Conservation (phyloP, 2,888 invertebrate genomes). For the Agrilus cyanescens region DNA sequence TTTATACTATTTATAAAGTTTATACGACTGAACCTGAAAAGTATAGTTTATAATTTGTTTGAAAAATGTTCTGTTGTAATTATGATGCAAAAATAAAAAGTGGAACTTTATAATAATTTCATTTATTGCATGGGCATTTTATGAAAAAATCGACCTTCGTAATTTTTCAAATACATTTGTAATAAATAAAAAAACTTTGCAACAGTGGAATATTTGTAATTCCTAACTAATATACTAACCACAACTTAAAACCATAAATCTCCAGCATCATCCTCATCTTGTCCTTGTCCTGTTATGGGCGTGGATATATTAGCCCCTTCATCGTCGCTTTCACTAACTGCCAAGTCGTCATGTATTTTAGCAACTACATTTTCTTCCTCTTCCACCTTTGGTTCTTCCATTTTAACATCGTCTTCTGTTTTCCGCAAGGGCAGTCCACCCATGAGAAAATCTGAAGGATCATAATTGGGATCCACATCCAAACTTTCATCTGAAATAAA, state of each 20-base stretch:
- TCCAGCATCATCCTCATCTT: slow-evolving; percentile 41
- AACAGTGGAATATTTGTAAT: too few relatives aligned
- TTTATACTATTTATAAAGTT: too few relatives aligned
- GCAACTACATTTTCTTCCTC: slow-evolving; percentile 35
- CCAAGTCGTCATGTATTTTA: slow-evolving; percentile 62
- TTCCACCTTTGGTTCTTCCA: slow-evolving; percentile 18
- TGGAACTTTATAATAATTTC: too few relatives aligned
- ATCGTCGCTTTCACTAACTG: slow-evolving; percentile 68
- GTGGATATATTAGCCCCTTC: slow-evolving; percentile 29
- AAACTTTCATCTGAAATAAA: slow-evolving; percentile 50
- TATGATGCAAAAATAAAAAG: too few relatives aligned
- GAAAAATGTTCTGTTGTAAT: too few relatives aligned
- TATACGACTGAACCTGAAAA: too few relatives aligned
- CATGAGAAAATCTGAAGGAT: slow-evolving; percentile 73
- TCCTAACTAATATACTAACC: too few relatives aligned
- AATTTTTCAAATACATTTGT: too few relatives aligned
- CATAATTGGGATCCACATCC: slow-evolving; percentile 72
- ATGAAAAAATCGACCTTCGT: too few relatives aligned
- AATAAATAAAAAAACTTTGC: too few relatives aligned
- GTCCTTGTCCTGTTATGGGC: slow-evolving; percentile 19
- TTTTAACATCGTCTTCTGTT: slow-evolving; percentile 18
- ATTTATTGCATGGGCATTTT: too few relatives aligned
- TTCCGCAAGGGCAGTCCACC: slow-evolving; percentile 34
- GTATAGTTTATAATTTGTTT: too few relatives aligned
- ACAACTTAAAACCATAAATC: slow-evolving; percentile 45